phyloP scores from a whole-genome alignment of 2,797 vertebrate genomes.

The Carcharodon carcharias region DNA sequence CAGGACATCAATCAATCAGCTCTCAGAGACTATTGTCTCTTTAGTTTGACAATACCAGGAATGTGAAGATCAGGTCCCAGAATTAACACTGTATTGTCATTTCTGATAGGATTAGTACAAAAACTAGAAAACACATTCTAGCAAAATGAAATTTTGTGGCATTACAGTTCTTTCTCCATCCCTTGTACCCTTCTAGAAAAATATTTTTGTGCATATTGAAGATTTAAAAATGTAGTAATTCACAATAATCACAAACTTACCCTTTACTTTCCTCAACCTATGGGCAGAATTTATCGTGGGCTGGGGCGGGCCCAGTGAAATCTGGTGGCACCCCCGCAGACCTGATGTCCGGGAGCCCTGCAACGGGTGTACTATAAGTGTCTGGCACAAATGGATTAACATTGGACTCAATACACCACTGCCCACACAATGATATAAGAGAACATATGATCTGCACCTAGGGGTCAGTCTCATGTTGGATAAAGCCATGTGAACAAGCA shows the following conservation, averaged over 20 bases:
- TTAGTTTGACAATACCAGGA: background rate
- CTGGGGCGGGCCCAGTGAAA: too few species aligned
- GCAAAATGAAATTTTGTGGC: background rate
- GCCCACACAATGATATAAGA: too few species aligned
- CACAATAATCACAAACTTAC: background rate
- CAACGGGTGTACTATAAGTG: too few species aligned
- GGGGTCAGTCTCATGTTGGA: too few species aligned
- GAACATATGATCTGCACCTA: too few species aligned
- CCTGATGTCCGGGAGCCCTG: too few species aligned
- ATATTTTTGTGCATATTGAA: background rate
- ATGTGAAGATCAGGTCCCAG: background rate
- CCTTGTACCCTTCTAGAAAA: background rate
- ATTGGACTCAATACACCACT: too few species aligned
- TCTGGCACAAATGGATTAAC: too few species aligned
- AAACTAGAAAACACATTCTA: background rate
- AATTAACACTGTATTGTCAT: background rate
- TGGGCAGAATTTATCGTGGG: background rate
- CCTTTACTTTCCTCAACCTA: background rate
- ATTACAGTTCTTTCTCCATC: background rate
- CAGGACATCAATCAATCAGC: background rate
- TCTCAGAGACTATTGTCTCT: background rate
- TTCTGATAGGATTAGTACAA: background rate
- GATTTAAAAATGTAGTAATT: background rate
- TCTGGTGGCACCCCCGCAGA: too few species aligned
- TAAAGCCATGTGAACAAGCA: too few species aligned